These are phyloP conservation scores for Nothobranchius furzeri DNA, from an alignment of 2,113 vertebrate genomes.

Conservation along the genomic window DNA sequence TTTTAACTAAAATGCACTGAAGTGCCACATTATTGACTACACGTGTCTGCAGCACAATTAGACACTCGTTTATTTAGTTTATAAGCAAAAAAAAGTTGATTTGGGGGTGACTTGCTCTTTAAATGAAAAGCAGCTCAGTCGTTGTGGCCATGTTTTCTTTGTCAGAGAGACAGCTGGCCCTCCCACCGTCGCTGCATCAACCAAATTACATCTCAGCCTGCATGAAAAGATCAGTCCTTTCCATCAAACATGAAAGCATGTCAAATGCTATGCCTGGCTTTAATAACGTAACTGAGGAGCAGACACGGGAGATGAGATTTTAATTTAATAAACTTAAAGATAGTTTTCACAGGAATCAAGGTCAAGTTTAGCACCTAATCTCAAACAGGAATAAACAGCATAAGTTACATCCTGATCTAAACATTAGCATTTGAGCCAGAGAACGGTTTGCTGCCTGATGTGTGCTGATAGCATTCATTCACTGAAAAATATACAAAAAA, in stretches of 20 bases:
- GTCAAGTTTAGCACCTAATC: not conserved
- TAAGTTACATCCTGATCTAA: not conserved
- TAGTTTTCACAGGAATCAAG: conserved; percentile 13
- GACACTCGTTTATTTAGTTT: too few relatives aligned
- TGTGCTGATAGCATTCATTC: too few relatives aligned
- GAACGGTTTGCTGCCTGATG: not conserved
- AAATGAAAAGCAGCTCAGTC: conserved; percentile 2
- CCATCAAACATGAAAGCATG: conserved; percentile 42
- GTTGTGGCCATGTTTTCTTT: conserved; percentile 30
- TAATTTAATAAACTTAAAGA: not conserved
- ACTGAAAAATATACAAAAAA: not conserved
- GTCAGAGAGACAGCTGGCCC: conserved; percentile 23
- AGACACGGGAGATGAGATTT: not conserved
- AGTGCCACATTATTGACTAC: too few relatives aligned
- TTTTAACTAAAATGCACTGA: too few relatives aligned
- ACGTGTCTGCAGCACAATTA: too few relatives aligned
- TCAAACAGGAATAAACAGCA: not conserved
- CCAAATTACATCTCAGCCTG: conserved; percentile 42
- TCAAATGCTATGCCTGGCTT: conserved; percentile 3
- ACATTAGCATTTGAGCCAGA: conserved; percentile 3
- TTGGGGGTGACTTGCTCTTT: too few relatives aligned
- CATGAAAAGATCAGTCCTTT: conserved; percentile 31
- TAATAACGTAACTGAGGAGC: conserved; percentile 14
- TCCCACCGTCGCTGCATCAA: conserved; percentile 14
- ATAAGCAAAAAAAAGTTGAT: too few relatives aligned